Evolutionary conservation across 2,888 invertebrate species (phyloP).

Genomic region (Mesopsocus fuscifrons): DNA sequence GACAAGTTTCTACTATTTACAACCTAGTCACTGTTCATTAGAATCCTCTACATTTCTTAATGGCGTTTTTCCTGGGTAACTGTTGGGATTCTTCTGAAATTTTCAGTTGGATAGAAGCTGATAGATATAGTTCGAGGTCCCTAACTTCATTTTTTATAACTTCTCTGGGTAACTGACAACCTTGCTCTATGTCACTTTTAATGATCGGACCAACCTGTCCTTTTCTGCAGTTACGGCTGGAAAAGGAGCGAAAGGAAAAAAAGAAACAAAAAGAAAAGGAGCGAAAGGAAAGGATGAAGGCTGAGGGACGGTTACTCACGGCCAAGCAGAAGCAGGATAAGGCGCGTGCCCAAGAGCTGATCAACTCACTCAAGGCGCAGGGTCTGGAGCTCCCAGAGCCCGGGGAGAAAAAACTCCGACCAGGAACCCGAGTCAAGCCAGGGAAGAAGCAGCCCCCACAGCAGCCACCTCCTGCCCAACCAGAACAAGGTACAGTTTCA

Average conservation of each 20-base stretch:
- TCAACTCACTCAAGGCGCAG: constrained; percentile 76
- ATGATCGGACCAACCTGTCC: too few relatives aligned
- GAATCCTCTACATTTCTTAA: too few relatives aligned
- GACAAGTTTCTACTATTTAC: neutral
- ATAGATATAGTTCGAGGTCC: too few relatives aligned
- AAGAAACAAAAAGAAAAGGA: constrained; percentile 88
- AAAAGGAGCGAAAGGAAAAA: constrained; percentile 72
- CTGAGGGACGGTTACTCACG: constrained; percentile 88
- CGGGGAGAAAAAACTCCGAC: constrained; percentile 30
- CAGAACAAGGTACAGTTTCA: too few relatives aligned
- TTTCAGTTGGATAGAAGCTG: too few relatives aligned
- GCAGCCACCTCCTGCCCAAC: too few relatives aligned
- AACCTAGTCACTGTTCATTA: neutral
- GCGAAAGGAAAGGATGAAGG: constrained; percentile 76
- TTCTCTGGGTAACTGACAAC: too few relatives aligned
- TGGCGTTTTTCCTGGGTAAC: too few relatives aligned
- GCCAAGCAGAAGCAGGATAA: constrained; percentile 85
- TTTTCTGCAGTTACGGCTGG: constrained; percentile 39
- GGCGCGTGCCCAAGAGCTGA: constrained; percentile 69
- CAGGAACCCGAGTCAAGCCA: constrained; percentile 8
- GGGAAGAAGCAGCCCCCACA: neutral
- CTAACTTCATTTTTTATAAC: too few relatives aligned
- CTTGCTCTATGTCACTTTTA: too few relatives aligned
- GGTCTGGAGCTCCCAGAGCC: constrained; percentile 64
- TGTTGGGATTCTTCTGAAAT: neutral